Base-by-base conservation (phyloP, 1,140 invertebrate species). In the Zaprionus tsacasi region DNA sequence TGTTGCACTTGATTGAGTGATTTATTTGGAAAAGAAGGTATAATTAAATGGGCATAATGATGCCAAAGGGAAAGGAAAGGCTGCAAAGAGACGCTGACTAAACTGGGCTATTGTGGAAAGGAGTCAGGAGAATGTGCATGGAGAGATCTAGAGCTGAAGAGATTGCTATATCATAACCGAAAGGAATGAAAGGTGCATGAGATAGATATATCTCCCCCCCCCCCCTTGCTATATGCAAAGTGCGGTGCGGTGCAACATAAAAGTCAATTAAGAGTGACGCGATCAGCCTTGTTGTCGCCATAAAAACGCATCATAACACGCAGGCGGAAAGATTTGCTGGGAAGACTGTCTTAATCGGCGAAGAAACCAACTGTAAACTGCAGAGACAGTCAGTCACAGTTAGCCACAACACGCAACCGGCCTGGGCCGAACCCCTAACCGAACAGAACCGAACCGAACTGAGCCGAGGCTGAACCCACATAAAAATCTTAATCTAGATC, bases 401-500 rank as follows among this genome's bases (percentile, higher is more conserved):
- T 27, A 60, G 33, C 55, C 36, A 33, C 30, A 57, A 57, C 33
- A 57, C 55, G 27, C 52, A 55, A 30, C 33, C 33, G 10, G 61
- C 30, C 2, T 3, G 12, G 21, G 15, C 59, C 52, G 35, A 65
- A 48, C 11, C 54, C 8, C 48, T 33, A 58, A 27, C n/a, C 33
- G 52, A 71, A 55, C 55, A 30, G 27, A 30, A 30, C 27, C 27
- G 27, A 30, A 30, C 27, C 21, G 21, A 21, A 2, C 1, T 30
- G 27, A 63, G 13, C 60, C 43, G 50, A 68, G 54, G 25, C 68
- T 65, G 71, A 74, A 75, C 72, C 67, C 72, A 76, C 69, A 71
- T 82, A 70, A 74, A 87, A 79, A 86, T 91, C 82, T 89, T 86
- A 75, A 92, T 92, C 81, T 89, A 91, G 91, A 92, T 92, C 91